These are phyloP conservation scores for Perccottus glenii DNA, from an alignment of 2,113 vertebrate species.

Conservation along the genomic window DNA sequence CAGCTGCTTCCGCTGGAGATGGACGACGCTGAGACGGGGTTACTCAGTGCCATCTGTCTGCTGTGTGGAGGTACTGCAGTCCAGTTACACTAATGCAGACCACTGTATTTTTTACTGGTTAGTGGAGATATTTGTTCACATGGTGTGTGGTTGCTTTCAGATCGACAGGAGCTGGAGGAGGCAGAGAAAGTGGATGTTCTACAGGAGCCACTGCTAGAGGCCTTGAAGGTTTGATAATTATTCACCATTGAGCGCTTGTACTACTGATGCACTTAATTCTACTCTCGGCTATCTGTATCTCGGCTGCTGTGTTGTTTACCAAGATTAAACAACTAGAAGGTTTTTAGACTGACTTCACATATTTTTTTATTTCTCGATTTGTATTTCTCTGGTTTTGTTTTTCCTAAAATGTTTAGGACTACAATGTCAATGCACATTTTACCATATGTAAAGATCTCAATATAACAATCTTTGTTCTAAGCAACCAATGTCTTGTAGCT, in stretches of 20 bases:
- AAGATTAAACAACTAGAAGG: too few relatives aligned
- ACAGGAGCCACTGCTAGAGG: conserved; percentile 78
- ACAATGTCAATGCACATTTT: too few relatives aligned
- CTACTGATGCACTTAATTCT: background rate
- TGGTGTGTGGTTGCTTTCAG: conserved; percentile 41
- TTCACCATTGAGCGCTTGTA: background rate
- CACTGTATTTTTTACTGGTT: background rate
- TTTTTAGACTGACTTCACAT: too few relatives aligned
- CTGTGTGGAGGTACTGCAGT: conserved; percentile 88
- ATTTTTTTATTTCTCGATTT: too few relatives aligned
- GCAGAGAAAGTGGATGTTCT: conserved; percentile 78
- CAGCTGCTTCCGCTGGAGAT: conserved; percentile 93
- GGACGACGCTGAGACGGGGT: conserved; percentile 91
- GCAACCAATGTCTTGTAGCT: too few relatives aligned
- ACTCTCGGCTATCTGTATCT: background rate
- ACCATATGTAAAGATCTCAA: too few relatives aligned
- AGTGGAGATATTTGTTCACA: background rate
- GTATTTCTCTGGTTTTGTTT: too few relatives aligned
- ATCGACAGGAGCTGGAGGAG: conserved; percentile 79
- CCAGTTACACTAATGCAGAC: background rate
- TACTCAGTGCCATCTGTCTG: conserved; percentile 95
- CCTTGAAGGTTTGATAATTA: conserved; percentile 66
- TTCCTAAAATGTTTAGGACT: too few relatives aligned
- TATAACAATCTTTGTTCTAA: too few relatives aligned
- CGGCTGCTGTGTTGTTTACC: too few relatives aligned